Base-by-base conservation (phyloP, 2,888 invertebrate species). In the Melolontha melolontha region DNA sequence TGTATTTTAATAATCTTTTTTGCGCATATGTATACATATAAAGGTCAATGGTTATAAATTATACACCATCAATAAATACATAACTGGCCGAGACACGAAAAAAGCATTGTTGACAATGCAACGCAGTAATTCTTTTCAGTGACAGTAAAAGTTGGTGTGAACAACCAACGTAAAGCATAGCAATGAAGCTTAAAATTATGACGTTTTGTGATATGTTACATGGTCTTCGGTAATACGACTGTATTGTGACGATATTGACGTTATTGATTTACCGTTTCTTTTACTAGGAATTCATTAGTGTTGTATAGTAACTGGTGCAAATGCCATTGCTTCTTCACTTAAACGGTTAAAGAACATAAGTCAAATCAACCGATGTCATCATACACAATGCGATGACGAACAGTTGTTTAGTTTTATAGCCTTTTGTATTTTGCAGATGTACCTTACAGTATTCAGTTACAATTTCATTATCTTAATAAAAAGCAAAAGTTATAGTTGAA, bases 201-300 rank as follows among this genome's bases (percentile, higher is more conserved):
- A 65, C 47, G 17, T 40, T 65, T 55, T 41, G 34, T 55, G 47
- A 65, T 65, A 54, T 55, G 65, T 39, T 42, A 52, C 51, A n/a
- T 64, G 52, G 34, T 29, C 44, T 44, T 54, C 44, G 51, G 52
- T 40, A 40, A 55, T 40, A 39, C 22, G n/a, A 22, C 17, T 40
- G 11, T 44, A 39, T 54, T 65, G 47, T 52, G 14, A 29, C 44
- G 40, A 29, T 65, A 65, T 47, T 55, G 65, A 29, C 42, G 27
- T 39, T 65, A 55, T 47, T 65, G 65, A 65, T 65, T 65, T 65
- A 65, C 65, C 47, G 65, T 44, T 54, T 44, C 44, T 65, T 54
- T 65, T 65, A 44, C 55, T 54, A 5, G 54, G 65, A 65, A 65
- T 29, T 54, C 47, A 34, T 65, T 55, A 65, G 17, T 65, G 59